Evolutionary conservation across 2,113 vertebrate genomes (phyloP), one percentile per base, ranked within the genome.

Genomic region (Serilophus lunatus): DNA sequence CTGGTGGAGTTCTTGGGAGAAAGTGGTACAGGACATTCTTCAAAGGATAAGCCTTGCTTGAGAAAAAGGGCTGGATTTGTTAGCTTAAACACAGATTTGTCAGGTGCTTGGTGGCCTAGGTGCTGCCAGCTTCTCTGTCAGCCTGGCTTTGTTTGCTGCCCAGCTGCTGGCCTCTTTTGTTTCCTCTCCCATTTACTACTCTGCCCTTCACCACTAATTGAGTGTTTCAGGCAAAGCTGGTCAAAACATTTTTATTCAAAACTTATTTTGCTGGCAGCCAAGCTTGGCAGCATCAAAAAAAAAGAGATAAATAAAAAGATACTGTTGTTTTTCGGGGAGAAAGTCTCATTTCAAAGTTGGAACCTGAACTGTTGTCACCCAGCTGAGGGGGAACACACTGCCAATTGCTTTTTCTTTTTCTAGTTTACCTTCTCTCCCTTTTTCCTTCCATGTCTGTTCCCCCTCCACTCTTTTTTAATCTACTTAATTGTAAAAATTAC

Each of bases 191-290:
- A 5, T 61, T n/a, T 74, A 65, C 35, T 84, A 50, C 35, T 78
- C 66, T 76, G 60, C 35, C 66, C n/a, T 87, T 79, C 78, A 40
- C 28, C 51, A 31, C 33, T 91, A 82, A 83, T 75, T 40, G 44
- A 90, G 42, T 80, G 65, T 92, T 95, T 87, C 75, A 80, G 54
- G 75, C 61, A 94, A 88, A 91, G 71, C 54, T 56, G 78, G 63
- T 88, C 92, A 95, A 94, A 94, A 83, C 51, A 70, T 74, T 93
- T 93, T 76, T 82, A 85, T 94, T 95, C 75, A 90, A 66, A 90
- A 91, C 47, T 86, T 84, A 81, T 75, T 95, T 92, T 81, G 35
- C 80, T 81, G 82, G 72, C 71, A 83, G 64, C 9, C 4, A 7
- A 69, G 36, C 69, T 94, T 90, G 77, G 92, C 75, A 82, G 50